A percentile compares a stretch with the other conserved stretches of the same genome.
Evolutionary conservation across 2,113 vertebrate genomes (phyloP).

Genomic region (Mustela nigripes): DNA sequence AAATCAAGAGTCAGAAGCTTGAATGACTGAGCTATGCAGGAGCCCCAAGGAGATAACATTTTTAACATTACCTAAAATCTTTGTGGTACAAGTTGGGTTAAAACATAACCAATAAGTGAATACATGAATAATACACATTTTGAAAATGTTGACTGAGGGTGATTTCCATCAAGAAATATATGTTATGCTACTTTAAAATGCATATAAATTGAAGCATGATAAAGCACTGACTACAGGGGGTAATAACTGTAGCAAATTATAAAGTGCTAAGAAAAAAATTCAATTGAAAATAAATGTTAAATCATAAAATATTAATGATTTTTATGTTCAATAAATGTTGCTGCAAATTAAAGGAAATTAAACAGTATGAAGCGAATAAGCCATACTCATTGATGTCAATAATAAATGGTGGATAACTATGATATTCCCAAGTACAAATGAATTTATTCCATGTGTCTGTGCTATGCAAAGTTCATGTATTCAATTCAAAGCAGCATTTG

Average conservation of each 20-base stretch:
- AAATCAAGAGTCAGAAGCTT: neutral
- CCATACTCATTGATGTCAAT: neutral
- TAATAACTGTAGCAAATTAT: constrained; percentile 37
- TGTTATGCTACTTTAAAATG: constrained; percentile 20
- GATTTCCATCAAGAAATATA: neutral
- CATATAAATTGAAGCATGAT: constrained; percentile 10
- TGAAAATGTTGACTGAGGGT: neutral
- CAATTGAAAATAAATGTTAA: constrained; percentile 50
- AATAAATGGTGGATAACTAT: neutral
- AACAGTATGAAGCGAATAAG: neutral
- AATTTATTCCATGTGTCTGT: neutral
- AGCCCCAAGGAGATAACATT: neutral
- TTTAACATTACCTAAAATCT: neutral
- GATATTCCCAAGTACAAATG: constrained; percentile 14
- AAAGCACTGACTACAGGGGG: neutral
- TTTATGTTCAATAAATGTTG: neutral
- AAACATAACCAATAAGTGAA: constrained; percentile 25
- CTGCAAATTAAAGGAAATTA: constrained; percentile 24
- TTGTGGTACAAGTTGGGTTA: neutral
- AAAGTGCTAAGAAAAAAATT: neutral
- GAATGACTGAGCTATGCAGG: neutral
- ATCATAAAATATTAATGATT: neutral
- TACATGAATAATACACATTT: neutral
- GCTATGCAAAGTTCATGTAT: neutral
- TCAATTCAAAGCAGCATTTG: neutral